These are phyloP conservation scores for Blennius ocellaris DNA, from an alignment of 2,113 vertebrate genomes.

Conservation along the genomic window DNA sequence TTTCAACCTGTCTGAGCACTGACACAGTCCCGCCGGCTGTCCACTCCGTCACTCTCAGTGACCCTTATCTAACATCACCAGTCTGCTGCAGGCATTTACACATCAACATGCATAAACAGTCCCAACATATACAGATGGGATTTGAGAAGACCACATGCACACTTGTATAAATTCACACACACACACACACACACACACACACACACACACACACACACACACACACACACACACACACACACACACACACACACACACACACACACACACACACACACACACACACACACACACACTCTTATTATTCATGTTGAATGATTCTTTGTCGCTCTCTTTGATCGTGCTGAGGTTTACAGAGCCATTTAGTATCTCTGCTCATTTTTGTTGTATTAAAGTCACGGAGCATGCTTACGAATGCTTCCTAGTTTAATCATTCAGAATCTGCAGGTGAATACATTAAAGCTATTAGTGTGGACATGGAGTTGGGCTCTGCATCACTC, in stretches of 20 bases:
- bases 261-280: background rate
- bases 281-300: constrained; percentile 21
- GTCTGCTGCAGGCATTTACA: constrained; percentile 18
- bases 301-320: constrained; percentile 7
- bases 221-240: constrained; percentile 38
- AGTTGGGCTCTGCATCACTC: constrained; percentile 40
- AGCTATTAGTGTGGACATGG: constrained; percentile 50
- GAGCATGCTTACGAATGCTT: constrained; percentile 10
- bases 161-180: too few relatives aligned
- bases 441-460: constrained; percentile 62
- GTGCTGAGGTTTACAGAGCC: constrained; percentile 33
- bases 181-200: constrained; percentile 7
- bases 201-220: constrained; percentile 37
- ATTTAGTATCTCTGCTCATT: constrained; percentile 14
- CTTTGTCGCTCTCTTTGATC: constrained; percentile 40
- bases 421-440: constrained; percentile 42
- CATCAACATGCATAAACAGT: constrained; percentile 28
- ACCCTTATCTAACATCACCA: constrained; percentile 56
- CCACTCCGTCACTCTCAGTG: constrained; percentile 46
- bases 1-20: constrained; percentile 40
- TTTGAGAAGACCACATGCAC: too few relatives aligned
- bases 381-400: constrained; percentile 14
- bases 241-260: constrained; percentile 32
- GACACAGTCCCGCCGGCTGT: constrained; percentile 60
- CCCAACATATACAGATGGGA: too few relatives aligned